Percentiles rank a stretch among this genome's conserved stretches.
phyloP scores from a whole-genome alignment of 2,797 vertebrate genomes.

The Manis javanica region DNA sequence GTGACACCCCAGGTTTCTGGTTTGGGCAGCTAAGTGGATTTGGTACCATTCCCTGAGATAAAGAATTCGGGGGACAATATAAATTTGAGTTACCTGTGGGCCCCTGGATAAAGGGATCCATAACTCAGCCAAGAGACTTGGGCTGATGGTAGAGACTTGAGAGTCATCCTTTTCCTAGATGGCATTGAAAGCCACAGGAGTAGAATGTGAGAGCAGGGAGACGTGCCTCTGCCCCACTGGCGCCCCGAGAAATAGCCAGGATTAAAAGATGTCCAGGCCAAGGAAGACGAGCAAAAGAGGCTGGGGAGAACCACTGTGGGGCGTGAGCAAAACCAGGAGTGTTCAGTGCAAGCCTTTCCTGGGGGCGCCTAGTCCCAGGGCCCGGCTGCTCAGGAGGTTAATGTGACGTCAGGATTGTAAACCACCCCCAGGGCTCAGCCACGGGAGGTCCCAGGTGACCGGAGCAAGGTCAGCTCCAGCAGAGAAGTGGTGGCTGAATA shows the following conservation, averaged over 20 bases:
- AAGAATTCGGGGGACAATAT: not conserved
- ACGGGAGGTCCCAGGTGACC: not conserved
- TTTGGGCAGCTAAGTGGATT: not conserved
- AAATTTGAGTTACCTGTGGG: not conserved
- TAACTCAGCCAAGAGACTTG: not conserved
- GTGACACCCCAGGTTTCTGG: not conserved
- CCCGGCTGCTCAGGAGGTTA: not conserved
- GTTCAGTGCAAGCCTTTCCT: not conserved
- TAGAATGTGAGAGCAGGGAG: not conserved
- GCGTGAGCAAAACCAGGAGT: not conserved
- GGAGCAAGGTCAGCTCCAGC: not conserved
- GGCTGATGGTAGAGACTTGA: not conserved
- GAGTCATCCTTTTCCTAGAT: not conserved
- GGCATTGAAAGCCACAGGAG: not conserved
- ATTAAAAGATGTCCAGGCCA: not conserved
- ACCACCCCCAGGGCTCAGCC: not conserved
- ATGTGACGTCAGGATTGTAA: not conserved
- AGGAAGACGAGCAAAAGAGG: not conserved
- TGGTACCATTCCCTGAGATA: not conserved
- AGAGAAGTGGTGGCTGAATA: not conserved
- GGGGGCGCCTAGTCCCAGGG: fast-evolving
- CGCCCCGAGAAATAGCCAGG: not conserved
- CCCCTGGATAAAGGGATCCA: not conserved
- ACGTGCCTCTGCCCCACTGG: not conserved
- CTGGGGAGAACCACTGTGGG: not conserved